Evolutionary conservation across 2,113 vertebrate species (phyloP), one percentile per base, ranked within the genome.

Genomic region (Suricata suricatta): DNA sequence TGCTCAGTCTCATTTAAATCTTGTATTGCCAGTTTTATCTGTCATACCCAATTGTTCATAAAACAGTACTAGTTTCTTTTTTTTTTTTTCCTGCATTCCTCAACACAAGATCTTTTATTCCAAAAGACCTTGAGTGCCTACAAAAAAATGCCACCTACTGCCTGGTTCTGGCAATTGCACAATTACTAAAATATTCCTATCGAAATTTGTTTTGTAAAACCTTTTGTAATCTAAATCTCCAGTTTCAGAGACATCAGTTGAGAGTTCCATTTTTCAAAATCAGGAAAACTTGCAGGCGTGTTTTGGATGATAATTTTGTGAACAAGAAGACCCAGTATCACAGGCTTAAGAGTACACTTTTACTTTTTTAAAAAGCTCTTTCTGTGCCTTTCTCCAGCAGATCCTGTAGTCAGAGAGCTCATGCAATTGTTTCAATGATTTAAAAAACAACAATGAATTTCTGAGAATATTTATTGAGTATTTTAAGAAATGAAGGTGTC

Each of bases 271-370:
- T 94, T 91, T 92, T 85, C 77, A 50, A 93, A 92, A 92, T 93
- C 64, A 50, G 35, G 13, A 88, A 94, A 52, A 72, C 47, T 74
- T 85, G n/a, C 80, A 97, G 86, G 79, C 25, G 16, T 88, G 50
- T 91, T 91, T 68, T 93, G 33, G 23, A 50, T 94, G 66, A 93
- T 91, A 83, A 84, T 88, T 91, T 96, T 95, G 31, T 88, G 76
- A 79, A 88, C n/a, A 92, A 41, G 41, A 93, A 85, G 25, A 90
- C 25, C 27, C 23, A 74, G 0, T 68, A 31, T 52, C 64, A 52
- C n/a, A 79, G 23, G 21, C 16, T 88, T 72, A 84, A 84, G 17
- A 84, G 35, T 38, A 57, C 3, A 11, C 71, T 92, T 94, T 92
- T 94, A 54, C 47, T 71, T 77, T 64, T 89, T 38, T 41, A 47